phyloP scores from a whole-genome alignment of 2,888 invertebrate genomes.

The Gisinianus flammeolus region DNA sequence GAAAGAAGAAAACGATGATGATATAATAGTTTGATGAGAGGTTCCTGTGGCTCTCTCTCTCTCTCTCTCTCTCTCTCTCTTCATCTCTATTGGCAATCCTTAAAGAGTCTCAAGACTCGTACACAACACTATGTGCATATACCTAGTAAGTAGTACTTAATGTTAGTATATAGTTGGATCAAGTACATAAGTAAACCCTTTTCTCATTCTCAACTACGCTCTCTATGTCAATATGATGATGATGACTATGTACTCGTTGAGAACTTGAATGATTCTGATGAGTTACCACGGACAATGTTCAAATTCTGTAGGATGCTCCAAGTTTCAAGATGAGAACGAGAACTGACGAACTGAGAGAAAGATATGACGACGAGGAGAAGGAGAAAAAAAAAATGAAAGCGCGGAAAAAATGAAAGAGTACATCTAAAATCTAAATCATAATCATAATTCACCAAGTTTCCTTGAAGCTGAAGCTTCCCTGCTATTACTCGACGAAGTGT shows the following conservation, averaged over 20 bases:
- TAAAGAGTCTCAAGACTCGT: not conserved
- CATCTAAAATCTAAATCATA: too few species aligned
- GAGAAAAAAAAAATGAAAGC: not conserved
- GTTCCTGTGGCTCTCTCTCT: not conserved
- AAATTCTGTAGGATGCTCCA: too few species aligned
- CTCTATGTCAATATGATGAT: conserved; percentile 31
- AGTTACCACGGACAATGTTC: too few species aligned
- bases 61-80: not conserved
- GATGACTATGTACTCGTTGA: conserved; percentile 18
- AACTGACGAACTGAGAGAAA: conserved; percentile 19
- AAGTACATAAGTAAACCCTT: not conserved
- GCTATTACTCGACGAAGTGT: conserved; percentile 26
- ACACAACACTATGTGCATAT: too few species aligned
- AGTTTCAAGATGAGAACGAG: too few species aligned
- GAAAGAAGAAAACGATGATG: conserved; percentile 24
- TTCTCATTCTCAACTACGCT: conserved; percentile 1
- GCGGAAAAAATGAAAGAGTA: not conserved
- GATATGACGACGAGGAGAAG: not conserved
- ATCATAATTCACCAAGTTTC: conserved; percentile 39
- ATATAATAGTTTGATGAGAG: conserved; percentile 22
- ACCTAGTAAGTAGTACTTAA: not conserved
- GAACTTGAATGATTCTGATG: too few species aligned
- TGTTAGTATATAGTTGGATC: not conserved
- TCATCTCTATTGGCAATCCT: conserved; percentile 25
- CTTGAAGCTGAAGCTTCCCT: not conserved